These are phyloP conservation scores for Pteruthius melanotis DNA, from an alignment of 2,113 vertebrate species.

Conservation along the genomic window DNA sequence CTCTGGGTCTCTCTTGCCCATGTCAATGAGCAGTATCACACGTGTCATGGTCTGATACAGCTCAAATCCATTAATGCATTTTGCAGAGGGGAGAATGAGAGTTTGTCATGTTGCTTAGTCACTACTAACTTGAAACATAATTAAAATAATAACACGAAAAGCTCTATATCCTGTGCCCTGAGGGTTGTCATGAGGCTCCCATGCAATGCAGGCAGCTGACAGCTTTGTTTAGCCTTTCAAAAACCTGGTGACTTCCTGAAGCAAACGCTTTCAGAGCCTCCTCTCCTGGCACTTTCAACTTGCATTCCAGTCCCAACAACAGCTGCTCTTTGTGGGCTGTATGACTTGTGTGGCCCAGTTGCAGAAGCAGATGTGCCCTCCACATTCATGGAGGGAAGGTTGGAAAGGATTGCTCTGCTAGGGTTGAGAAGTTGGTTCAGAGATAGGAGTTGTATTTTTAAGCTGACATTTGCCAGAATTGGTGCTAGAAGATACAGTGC, in stretches of 20 bases:
- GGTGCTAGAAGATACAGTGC: accelerated
- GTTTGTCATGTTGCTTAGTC: neutral
- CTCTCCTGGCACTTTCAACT: neutral
- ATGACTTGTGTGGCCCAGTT: neutral
- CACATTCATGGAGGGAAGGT: neutral
- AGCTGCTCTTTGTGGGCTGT: neutral
- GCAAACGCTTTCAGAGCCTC: neutral
- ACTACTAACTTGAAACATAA: neutral
- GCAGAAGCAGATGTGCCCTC: neutral
- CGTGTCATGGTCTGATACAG: accelerated
- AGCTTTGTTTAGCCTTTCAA: neutral
- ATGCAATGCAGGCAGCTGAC: neutral
- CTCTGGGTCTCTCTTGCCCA: neutral
- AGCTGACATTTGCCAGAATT: neutral
- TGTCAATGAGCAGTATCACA: neutral
- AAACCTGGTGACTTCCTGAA: neutral
- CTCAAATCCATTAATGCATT: neutral
- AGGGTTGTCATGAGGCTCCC: neutral
- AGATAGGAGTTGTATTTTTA: neutral
- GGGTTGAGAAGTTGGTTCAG: neutral
- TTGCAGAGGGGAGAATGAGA: neutral
- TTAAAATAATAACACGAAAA: neutral
- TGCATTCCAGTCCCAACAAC: neutral
- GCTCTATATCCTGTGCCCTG: neutral
- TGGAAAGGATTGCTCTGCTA: neutral